phyloP scores from a whole-genome alignment of 2,888 invertebrate species.

The Acronicta psi region DNA sequence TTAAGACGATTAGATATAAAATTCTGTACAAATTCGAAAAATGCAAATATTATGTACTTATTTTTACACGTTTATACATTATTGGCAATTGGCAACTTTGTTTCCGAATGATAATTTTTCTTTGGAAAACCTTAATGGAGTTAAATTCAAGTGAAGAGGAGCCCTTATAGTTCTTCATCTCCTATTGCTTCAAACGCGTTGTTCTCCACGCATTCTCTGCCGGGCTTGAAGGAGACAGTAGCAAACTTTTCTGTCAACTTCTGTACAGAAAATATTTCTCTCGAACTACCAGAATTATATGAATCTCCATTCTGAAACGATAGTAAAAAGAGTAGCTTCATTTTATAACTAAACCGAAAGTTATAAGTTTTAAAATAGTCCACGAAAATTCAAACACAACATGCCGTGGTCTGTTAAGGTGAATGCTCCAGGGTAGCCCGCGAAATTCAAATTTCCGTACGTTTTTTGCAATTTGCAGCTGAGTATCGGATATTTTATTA shows the following conservation, averaged over 20 bases:
- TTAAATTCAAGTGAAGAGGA: slow-evolving; percentile 46
- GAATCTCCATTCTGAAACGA: slow-evolving; percentile 89
- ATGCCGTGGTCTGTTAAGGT: too few species aligned
- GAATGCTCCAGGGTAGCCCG: too few species aligned
- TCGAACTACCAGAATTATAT: slow-evolving; percentile 84
- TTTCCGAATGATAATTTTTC: slow-evolving; percentile 61
- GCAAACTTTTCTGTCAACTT: slow-evolving; percentile 92
- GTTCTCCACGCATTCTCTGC: slow-evolving; percentile 94
- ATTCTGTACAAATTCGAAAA: slow-evolving; percentile 64
- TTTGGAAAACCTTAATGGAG: slow-evolving; percentile 70
- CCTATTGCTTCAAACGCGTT: slow-evolving; percentile 98
- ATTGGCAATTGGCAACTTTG: slow-evolving; percentile 80
- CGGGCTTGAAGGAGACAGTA: slow-evolving; percentile 92
- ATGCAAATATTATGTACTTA: slow-evolving; percentile 53
- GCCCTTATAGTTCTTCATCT: slow-evolving; percentile 95
- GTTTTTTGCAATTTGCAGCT: too few species aligned
- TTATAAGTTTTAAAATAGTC: too few species aligned
- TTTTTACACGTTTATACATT: slow-evolving; percentile 65
- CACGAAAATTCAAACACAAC: too few species aligned
- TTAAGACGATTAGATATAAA: slow-evolving; percentile 51
- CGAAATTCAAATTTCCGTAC: too few species aligned
- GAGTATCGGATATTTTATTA: too few species aligned
- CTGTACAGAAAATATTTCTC: slow-evolving; percentile 93
- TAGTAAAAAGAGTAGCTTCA: background rate
- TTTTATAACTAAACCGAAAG: too few species aligned